These are phyloP conservation scores for Conops quadrifasciatus DNA, from an alignment of 2,888 invertebrate genomes.

Conservation along the genomic window DNA sequence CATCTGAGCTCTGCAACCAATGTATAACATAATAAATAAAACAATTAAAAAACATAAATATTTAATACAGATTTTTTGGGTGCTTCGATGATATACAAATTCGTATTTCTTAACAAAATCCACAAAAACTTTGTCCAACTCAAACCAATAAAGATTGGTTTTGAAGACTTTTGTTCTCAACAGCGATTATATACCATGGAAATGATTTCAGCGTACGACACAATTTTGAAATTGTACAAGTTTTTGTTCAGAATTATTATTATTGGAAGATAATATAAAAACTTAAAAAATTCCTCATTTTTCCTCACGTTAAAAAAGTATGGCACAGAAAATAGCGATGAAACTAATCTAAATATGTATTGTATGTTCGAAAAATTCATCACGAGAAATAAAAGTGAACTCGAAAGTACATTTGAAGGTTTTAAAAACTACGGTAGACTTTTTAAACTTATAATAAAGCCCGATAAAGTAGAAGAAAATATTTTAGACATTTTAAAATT, in stretches of 20 bases:
- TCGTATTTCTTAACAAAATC: neutral
- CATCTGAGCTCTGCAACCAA: too few species aligned
- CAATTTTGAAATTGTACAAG: neutral
- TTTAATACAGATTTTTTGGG: too few species aligned
- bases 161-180: neutral
- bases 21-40: too few species aligned
- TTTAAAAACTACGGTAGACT: neutral
- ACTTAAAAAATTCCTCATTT: neutral
- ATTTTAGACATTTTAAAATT: conserved; percentile 2
- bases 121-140: neutral
- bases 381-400: neutral
- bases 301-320: neutral
- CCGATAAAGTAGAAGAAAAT: conserved; percentile 1
- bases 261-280: neutral
- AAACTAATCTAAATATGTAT: neutral
- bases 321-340: neutral
- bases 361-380: neutral
- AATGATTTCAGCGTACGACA: neutral
- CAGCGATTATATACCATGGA: neutral
- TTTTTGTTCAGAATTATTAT: neutral
- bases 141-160: neutral
- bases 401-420: neutral
- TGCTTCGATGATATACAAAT: too few species aligned
- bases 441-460: neutral
- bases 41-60: too few species aligned